Base-by-base conservation (phyloP, 1,140 invertebrate species). In the Musca vetustissima region DNA sequence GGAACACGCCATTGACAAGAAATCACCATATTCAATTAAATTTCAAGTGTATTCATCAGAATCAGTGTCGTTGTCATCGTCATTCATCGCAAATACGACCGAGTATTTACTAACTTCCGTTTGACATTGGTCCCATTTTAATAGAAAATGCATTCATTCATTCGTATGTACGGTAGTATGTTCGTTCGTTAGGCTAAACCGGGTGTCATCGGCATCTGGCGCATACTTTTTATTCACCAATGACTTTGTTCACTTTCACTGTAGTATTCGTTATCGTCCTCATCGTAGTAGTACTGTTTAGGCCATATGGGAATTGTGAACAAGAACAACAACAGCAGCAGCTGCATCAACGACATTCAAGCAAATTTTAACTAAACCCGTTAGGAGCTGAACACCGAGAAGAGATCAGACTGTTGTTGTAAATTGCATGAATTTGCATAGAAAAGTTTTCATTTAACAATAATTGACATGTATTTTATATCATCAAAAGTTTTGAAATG, bases 391-490 rank as follows among this genome's bases (percentile, higher is more conserved):
- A 28, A 28, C 28, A 28, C 3, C 3, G 3, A 28, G 28, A 43
- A 11, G 6, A 43, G 36, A 43, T 43, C 36, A 43, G 36, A 9
- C 36, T 43, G 36, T 4, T 43, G 36, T 43, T 57, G 28, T 36
- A 36, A 61, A 61, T 61, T 61, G n/a, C 19, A 61, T 36, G 57
- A 61, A 61, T 61, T 61, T 61, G n/a, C 57, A 36, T 36, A 61
- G 21, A 61, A 61, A 61, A 61, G n/a, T 43, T 36, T 61, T 61
- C 57, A 61, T 61, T 61, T 61, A 61, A 61, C 57, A 61, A 28
- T 61, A 61, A 61, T 61, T 61, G 57, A 61, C 57, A 61, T 61
- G 57, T 36, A 61, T 61, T 32, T 28, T 28, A 21, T 61, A 59
- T 28, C 25, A 32, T 28, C 7, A 59, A 25, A 57, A 36, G 28